Percentiles rank a stretch among this genome's conserved stretches.
phyloP scores from a whole-genome alignment of 2,113 vertebrate genomes.

The Semnopithecus entellus region DNA sequence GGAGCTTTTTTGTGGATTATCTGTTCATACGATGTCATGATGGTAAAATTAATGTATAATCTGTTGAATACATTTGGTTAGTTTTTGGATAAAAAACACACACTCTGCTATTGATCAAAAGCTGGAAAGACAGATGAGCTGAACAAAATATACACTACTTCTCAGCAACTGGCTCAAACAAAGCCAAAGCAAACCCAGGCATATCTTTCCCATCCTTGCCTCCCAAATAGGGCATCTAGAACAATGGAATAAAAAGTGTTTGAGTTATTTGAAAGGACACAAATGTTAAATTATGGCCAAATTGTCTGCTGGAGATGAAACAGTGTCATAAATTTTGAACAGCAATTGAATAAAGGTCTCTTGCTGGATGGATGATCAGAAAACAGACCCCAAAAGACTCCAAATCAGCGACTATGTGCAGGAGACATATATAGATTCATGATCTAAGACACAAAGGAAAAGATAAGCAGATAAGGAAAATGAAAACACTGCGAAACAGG shows the following conservation, averaged over 20 bases:
- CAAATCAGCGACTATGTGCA: rapidly evolving
- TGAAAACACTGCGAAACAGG: not conserved
- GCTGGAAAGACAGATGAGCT: conserved; percentile 78
- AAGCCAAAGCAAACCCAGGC: conserved; percentile 73
- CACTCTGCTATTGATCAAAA: conserved; percentile 76
- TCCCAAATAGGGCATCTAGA: conserved; percentile 48
- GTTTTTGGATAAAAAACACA: conserved; percentile 76
- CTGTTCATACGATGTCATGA: conserved; percentile 79
- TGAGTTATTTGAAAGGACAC: conserved; percentile 70
- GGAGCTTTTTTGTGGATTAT: conserved; percentile 83
- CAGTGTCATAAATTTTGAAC: conserved; percentile 55
- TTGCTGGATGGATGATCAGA: not conserved
- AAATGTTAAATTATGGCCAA: conserved; percentile 72
- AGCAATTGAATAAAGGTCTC: conserved; percentile 71
- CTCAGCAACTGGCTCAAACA: conserved; percentile 69
- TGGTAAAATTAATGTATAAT: conserved; percentile 85
- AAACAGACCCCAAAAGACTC: not conserved
- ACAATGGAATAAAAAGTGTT: conserved; percentile 55
- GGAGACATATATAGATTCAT: not conserved
- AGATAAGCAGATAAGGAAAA: not conserved
- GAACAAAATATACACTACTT: conserved; percentile 68
- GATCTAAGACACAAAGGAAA: not conserved
- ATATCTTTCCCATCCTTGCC: not conserved
- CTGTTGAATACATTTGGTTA: conserved; percentile 82
- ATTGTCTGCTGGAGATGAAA: not conserved